phyloP scores from a whole-genome alignment of 2,113 vertebrate species.

The Eublepharis macularius region DNA sequence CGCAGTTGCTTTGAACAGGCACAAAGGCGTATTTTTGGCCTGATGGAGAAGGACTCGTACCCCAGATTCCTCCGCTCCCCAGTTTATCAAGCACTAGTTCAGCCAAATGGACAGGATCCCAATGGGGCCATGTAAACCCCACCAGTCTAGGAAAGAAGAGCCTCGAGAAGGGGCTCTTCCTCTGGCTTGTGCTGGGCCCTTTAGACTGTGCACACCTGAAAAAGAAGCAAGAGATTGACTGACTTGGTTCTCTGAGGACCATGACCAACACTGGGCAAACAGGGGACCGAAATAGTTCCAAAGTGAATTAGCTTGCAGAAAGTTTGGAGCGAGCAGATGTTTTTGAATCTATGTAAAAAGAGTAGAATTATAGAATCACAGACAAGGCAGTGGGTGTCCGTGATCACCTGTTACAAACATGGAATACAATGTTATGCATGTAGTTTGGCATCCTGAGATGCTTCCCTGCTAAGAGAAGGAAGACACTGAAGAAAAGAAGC shows the following conservation, averaged over 20 bases:
- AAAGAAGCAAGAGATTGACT: no score
- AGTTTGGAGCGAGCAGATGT: background rate
- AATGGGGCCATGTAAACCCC: conserved; percentile 1
- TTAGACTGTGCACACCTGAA: background rate
- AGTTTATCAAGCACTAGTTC: conserved; percentile 40
- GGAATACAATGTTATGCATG: background rate
- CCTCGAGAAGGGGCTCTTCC: background rate
- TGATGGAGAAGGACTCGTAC: conserved; percentile 79
- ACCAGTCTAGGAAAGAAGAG: background rate
- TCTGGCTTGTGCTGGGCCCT: background rate
- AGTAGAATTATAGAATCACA: background rate
- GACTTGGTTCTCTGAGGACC: background rate
- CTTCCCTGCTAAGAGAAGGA: background rate
- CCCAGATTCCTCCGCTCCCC: conserved; percentile 73
- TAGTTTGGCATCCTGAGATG: background rate
- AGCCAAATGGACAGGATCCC: background rate
- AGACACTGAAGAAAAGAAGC: background rate
- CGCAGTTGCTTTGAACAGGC: conserved; percentile 73
- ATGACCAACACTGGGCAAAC: background rate
- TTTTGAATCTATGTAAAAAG: background rate
- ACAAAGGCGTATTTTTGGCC: conserved; percentile 70
- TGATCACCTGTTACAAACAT: background rate
- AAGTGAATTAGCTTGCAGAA: background rate
- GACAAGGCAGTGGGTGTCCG: background rate
- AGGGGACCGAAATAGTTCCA: background rate